Evolutionary conservation across 2,797 vertebrate species (phyloP).

Genomic region (Acomys russatus): DNA sequence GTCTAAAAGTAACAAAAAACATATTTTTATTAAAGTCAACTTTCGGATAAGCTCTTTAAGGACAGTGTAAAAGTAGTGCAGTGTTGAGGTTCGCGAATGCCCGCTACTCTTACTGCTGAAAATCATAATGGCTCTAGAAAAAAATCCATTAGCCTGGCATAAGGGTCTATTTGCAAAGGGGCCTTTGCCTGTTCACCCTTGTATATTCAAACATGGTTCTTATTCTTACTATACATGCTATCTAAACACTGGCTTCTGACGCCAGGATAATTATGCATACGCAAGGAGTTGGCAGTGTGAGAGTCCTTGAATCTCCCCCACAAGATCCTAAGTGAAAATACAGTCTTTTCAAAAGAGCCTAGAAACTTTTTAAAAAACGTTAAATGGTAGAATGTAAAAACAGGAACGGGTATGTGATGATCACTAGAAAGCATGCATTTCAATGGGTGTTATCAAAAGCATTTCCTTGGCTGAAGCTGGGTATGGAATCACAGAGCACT

Average conservation of each 20-base stretch:
- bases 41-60: slow-evolving; percentile 10
- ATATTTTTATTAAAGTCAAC: neutral
- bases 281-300: neutral
- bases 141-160: slow-evolving; percentile 29
- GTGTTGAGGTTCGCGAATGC: neutral
- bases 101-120: neutral
- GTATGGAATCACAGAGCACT: neutral
- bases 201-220: neutral
- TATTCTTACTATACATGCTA: neutral
- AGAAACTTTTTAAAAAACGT: slow-evolving; percentile 43
- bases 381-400: slow-evolving; percentile 27
- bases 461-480: neutral
- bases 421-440: neutral
- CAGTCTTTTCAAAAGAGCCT: neutral
- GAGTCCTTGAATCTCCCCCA: neutral
- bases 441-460: neutral
- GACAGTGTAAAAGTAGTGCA: slow-evolving; percentile 15
- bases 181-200: neutral
- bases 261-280: neutral
- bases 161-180: neutral
- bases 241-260: neutral
- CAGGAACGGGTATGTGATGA: neutral
- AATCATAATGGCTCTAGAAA: slow-evolving; percentile 7
- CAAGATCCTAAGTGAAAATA: neutral
- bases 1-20: neutral